These are phyloP conservation scores for Mirounga angustirostris DNA, from an alignment of 2,113 vertebrate genomes.

Conservation along the genomic window DNA sequence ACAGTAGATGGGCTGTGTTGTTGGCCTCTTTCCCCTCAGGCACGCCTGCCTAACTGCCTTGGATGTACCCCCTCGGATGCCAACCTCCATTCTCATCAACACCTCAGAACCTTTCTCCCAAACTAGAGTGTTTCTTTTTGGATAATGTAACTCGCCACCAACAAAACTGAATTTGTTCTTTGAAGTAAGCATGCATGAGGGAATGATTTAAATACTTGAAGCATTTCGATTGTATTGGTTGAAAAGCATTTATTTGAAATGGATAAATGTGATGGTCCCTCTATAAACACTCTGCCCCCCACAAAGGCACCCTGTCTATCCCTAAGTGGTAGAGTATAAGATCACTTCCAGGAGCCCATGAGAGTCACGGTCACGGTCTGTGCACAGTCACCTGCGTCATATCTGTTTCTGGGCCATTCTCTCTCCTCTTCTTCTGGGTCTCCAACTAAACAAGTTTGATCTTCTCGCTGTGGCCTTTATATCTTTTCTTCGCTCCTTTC, in stretches of 20 bases:
- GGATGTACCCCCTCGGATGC: background rate
- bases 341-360: background rate
- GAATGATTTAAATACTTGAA: background rate
- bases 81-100: background rate
- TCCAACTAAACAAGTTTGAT: background rate
- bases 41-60: background rate
- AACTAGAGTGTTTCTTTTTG: background rate
- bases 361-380: too few relatives aligned
- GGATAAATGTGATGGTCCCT: background rate
- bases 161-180: slow-evolving; percentile 13
- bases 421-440: background rate
- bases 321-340: background rate
- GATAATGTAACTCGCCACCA: background rate
- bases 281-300: background rate
- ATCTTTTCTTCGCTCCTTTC: background rate
- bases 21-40: background rate
- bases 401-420: background rate
- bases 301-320: too few relatives aligned
- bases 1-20: too few relatives aligned
- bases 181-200: background rate
- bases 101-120: background rate
- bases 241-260: background rate
- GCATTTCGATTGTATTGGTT: background rate
- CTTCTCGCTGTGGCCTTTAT: background rate
- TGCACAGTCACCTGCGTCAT: background rate